Base-by-base conservation (phyloP, 2,888 invertebrate species). In the Noctua pronuba region DNA sequence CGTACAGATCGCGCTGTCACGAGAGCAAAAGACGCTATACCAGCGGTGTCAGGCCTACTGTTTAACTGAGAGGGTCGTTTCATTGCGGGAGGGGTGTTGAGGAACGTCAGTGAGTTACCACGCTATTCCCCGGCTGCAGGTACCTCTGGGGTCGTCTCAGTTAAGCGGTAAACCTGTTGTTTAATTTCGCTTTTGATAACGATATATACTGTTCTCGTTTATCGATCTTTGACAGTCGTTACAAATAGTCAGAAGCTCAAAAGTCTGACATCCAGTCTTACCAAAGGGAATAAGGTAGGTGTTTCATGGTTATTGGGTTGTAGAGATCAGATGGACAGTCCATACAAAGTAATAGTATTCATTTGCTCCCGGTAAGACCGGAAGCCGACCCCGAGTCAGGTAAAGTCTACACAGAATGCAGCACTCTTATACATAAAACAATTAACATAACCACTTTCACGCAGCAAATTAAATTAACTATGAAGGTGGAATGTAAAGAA, bases 381-480 rank as follows among this genome's bases (percentile, higher is more conserved):
- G 21, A 62, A 62, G 31, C 60, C 1, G 4, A 60, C 10, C 1
- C 58, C 21, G 28, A 28, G 1, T 58, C 7, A 21, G 8, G 18
- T 5, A 60, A 31, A 60, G 1, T 0, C 62, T 18, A 41, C 18
- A 64, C 13, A 64, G 1, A 77, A 46, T 60, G 24, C 41, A 21
- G 24, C 28, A 58, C 46, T 21, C 18, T 55, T 64, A 7, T 1
- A 66, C 24, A 35, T 31, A 73, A 52, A 73, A 60, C 21, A 75
- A n/a, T 31, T 65, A 10, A 71, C 52, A 65, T 35, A 72, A 75
- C 69, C 76, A 75, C 49, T 77, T 73, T 55, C 38, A 79, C 24
- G 80, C 75, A 49, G 41, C 49, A 77, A 84, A 88, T 87, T 84
- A 83, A 89, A 91, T 91, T 91, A 88, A 87, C 80, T 75, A 83